Evolutionary conservation across 2,797 vertebrate species (phyloP).

Genomic region (Protonibea diacanthus): DNA sequence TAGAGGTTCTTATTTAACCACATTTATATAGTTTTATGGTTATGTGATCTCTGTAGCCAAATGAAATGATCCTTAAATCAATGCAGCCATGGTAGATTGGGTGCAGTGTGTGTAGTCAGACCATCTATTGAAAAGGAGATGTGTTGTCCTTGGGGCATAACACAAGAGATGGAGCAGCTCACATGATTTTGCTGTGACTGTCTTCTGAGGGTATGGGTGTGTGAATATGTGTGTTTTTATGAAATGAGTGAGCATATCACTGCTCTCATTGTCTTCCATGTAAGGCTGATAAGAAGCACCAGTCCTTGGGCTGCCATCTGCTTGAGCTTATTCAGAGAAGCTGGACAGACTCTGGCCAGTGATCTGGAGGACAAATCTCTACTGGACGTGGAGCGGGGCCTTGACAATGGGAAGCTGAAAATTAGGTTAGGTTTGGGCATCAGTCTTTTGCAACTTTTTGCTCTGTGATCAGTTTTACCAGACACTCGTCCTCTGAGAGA

Average conservation of each 20-base stretch:
- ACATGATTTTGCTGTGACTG: constrained; percentile 85
- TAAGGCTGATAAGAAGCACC: constrained; percentile 50
- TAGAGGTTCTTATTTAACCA: neutral
- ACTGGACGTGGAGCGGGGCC: constrained; percentile 40
- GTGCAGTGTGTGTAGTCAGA: constrained; percentile 29
- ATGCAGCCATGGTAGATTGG: constrained; percentile 2
- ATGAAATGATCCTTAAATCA: constrained; percentile 26
- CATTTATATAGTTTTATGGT: neutral
- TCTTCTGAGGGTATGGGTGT: constrained; percentile 72
- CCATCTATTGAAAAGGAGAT: constrained; percentile 15
- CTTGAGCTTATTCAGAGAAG: constrained; percentile 23
- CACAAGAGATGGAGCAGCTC: constrained; percentile 63
- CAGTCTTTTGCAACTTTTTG: constrained; percentile 8
- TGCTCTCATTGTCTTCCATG: constrained; percentile 62
- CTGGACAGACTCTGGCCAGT: constrained; percentile 13
- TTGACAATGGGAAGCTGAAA: constrained; percentile 55
- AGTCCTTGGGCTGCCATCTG: constrained; percentile 32
- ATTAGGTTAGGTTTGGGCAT: constrained; percentile 39
- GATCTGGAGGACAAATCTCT: constrained; percentile 34
- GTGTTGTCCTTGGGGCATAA: constrained; percentile 56
- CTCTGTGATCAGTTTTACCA: neutral
- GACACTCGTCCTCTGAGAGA: neutral
- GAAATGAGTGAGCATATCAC: constrained; percentile 37
- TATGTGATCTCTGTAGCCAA: neutral
- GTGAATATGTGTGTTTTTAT: constrained; percentile 47